Conservation (phyloP, 1,140 invertebrate species). For the Oscheius sp. region DNA sequence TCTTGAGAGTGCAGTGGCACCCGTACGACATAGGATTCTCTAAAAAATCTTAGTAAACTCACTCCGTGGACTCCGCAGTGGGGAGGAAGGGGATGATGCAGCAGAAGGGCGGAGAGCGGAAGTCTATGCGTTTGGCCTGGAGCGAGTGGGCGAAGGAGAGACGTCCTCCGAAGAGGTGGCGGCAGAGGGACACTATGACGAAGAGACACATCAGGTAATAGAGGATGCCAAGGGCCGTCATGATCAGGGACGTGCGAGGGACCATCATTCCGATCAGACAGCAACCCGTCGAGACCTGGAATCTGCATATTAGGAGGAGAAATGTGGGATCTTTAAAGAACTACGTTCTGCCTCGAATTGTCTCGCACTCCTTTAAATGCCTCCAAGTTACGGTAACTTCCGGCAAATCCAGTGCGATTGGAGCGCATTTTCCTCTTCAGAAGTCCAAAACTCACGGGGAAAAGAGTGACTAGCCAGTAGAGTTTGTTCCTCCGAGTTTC, state of each 20-base stretch:
- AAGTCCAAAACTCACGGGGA: constrained; percentile 23
- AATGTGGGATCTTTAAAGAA: too few relatives aligned
- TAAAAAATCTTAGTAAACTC: background rate
- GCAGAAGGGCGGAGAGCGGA: constrained; percentile 39
- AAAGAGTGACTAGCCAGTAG: constrained; percentile 39
- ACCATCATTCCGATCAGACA: constrained; percentile 9
- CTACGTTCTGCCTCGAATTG: too few relatives aligned
- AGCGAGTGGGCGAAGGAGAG: constrained; percentile 28
- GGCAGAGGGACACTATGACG: constrained; percentile 41
- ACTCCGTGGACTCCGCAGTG: constrained; percentile 30
- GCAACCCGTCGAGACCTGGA: constrained; percentile 12
- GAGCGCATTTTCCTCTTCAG: background rate
- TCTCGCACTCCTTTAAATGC: too few relatives aligned
- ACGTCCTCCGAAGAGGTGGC: constrained; percentile 38
- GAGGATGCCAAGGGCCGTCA: constrained; percentile 38
- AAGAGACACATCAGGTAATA: constrained; percentile 42
- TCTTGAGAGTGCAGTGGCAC: too few relatives aligned
- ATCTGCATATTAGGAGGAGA: background rate
- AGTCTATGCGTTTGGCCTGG: constrained; percentile 32
- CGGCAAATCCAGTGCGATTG: too few relatives aligned
- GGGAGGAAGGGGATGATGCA: constrained; percentile 38
- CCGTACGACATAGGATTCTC: too few relatives aligned
- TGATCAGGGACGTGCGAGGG: constrained; percentile 10
- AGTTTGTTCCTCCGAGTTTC: constrained; percentile 42
- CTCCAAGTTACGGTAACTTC: too few relatives aligned